Conservation (phyloP, 2,888 invertebrate species). For the Napeogenes sylphis region DNA sequence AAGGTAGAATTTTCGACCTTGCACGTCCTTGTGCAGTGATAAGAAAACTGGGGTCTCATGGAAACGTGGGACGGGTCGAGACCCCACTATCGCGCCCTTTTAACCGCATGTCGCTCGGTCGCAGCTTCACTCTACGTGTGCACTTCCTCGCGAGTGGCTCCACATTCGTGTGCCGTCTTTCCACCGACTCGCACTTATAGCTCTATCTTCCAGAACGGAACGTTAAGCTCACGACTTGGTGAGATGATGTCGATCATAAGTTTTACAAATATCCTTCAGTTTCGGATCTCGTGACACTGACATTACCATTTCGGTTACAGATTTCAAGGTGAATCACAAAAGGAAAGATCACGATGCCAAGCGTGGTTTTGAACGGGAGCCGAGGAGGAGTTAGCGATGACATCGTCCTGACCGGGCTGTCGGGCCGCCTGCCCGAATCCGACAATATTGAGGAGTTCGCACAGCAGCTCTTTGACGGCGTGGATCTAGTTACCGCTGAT, state of each 20-base stretch:
- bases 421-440: slow-evolving; percentile 94
- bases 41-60: slow-evolving; percentile 51
- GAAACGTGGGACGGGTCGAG: slow-evolving; percentile 54
- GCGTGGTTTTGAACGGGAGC: slow-evolving; percentile 55
- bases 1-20: slow-evolving; percentile 59
- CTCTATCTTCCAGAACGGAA: not conserved
- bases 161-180: slow-evolving; percentile 18
- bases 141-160: slow-evolving; percentile 37
- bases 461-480: slow-evolving; percentile 90
- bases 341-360: slow-evolving; percentile 51
- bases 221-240: slow-evolving; percentile 2
- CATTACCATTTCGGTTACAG: slow-evolving; percentile 44
- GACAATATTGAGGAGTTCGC: slow-evolving; percentile 95
- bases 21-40: slow-evolving; percentile 63
- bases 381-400: slow-evolving; percentile 73
- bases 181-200: slow-evolving; percentile 1
- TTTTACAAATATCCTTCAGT: not conserved
- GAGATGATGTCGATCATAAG: slow-evolving; percentile 3
- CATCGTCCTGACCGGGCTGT: slow-evolving; percentile 89
- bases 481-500: slow-evolving; percentile 96
- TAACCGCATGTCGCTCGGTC: slow-evolving; percentile 48
- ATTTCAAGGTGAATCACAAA: slow-evolving; percentile 25
- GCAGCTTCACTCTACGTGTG: slow-evolving; percentile 52
- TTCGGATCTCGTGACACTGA: slow-evolving; percentile 33
- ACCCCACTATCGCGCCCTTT: slow-evolving; percentile 61